Conservation (phyloP, 2,888 invertebrate species). For the Hydrotaea cyrtoneurina region DNA sequence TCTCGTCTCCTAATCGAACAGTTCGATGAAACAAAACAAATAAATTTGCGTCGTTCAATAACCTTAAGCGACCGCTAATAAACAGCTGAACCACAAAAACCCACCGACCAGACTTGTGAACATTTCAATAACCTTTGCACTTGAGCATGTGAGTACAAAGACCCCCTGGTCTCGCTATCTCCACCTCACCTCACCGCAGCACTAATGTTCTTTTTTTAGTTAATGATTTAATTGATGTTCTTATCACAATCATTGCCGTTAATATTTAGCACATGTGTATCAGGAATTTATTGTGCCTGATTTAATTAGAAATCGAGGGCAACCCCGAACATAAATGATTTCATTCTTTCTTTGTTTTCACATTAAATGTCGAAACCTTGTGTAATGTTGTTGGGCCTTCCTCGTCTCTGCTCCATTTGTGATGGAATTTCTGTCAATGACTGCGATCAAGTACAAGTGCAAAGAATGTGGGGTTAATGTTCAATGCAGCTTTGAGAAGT, state of each 20-base stretch:
- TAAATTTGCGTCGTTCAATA: slow-evolving; percentile 65
- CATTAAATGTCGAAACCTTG: not conserved
- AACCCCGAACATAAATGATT: slow-evolving; percentile 50
- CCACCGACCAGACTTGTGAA: slow-evolving; percentile 31
- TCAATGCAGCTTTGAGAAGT: not conserved
- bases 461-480: not conserved
- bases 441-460: not conserved
- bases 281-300: slow-evolving; percentile 46
- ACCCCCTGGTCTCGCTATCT: not conserved
- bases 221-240: not conserved
- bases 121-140: slow-evolving; percentile 39
- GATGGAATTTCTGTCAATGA: not conserved
- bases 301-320: slow-evolving; percentile 62
- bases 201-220: not conserved
- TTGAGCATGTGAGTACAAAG: slow-evolving; percentile 6
- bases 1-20: not conserved
- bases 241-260: not conserved
- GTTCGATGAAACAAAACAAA: not conserved
- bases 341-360: slow-evolving; percentile 24
- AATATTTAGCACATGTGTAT: slow-evolving; percentile 2
- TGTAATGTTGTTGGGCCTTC: not conserved
- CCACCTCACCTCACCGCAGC: too few relatives aligned
- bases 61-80: slow-evolving; percentile 67
- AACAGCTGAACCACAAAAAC: not conserved
- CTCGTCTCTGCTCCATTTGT: not conserved